phyloP scores from a whole-genome alignment of 2,888 invertebrate species.

The Plemyria rubiginata region DNA sequence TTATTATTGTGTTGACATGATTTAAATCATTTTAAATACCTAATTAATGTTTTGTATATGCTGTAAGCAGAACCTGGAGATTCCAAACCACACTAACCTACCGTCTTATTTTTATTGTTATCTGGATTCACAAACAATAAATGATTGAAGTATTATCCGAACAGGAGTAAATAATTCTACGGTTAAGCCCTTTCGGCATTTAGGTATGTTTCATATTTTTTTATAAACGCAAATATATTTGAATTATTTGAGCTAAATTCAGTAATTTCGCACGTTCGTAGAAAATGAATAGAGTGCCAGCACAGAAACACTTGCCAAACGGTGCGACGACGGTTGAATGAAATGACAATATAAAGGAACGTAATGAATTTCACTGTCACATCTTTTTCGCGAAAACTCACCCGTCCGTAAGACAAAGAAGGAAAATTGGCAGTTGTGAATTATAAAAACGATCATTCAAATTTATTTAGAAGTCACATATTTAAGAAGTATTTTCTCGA shows the following conservation, averaged over 20 bases:
- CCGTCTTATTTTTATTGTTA: too few species aligned
- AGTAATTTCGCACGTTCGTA: constrained; percentile 30
- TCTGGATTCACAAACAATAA: too few species aligned
- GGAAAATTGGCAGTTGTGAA: constrained; percentile 66
- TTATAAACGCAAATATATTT: too few species aligned
- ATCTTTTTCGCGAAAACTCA: constrained; percentile 56
- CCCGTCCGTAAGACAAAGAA: constrained; percentile 67
- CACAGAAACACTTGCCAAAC: constrained; percentile 38
- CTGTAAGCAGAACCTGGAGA: too few species aligned
- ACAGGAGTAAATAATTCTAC: neutral
- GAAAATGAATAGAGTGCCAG: constrained; percentile 36
- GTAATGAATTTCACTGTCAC: constrained; percentile 58
- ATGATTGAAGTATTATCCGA: too few species aligned
- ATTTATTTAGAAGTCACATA: constrained; percentile 41
- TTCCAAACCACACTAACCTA: too few species aligned
- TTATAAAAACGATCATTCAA: constrained; percentile 53
- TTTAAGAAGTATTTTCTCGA: constrained; percentile 23
- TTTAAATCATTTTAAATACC: too few species aligned
- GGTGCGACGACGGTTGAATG: constrained; percentile 40
- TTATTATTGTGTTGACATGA: too few species aligned
- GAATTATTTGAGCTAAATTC: constrained; percentile 24
- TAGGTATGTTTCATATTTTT: neutral
- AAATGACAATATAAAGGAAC: constrained; percentile 45
- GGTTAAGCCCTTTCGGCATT: neutral
- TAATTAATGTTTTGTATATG: too few species aligned